Base-by-base conservation (phyloP, 2,888 invertebrate genomes). In the Lasioglossum calceatum region DNA sequence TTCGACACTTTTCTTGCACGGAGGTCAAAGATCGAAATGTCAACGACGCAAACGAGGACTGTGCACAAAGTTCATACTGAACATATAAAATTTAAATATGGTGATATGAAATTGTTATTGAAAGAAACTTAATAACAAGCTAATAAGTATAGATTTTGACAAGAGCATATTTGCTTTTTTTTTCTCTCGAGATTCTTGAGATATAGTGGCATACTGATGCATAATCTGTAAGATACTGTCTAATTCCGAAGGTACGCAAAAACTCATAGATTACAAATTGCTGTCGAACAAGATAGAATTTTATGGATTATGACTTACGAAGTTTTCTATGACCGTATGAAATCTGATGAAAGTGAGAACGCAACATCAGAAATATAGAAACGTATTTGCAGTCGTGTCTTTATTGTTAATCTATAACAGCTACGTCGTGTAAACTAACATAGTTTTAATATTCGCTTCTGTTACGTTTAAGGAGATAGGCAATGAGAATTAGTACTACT, bases 321-420 rank as follows among this genome's bases (percentile, higher is more conserved):
- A 86, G 84, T 92, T 92, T 87, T 79, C 86, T 89, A 87, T 82
- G 72, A 4, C 82, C 79, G 84, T 80, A 86, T 76, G 80, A 90
- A 89, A 85, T 88, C 85, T 87, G 67, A 85, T 86, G 81, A 82
- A 86, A 90, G 64, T 85, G 78, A 88, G 54, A 83, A 88, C 85
- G 50, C 86, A 90, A 89, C 86, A 88, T 88, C 85, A 91, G 81
- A 91, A 91, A 90, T 90, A 88, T 88, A 88, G 72, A 89, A 87
- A 82, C 86, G 83, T 88, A 93, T 88, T 91, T 85, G 87, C 89
- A 90, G 82, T 85, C 75, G 75, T 85, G 79, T 89, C 75, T 91
- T 91, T 86, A 89, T 90, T 90, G 76, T 86, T 87, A 84, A 78
- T 82, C 78, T 79, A 84, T 79, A 84, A 83, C 88, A 81, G 76